phyloP scores from a whole-genome alignment of 2,797 vertebrate species.

The Hirundo rustica region DNA sequence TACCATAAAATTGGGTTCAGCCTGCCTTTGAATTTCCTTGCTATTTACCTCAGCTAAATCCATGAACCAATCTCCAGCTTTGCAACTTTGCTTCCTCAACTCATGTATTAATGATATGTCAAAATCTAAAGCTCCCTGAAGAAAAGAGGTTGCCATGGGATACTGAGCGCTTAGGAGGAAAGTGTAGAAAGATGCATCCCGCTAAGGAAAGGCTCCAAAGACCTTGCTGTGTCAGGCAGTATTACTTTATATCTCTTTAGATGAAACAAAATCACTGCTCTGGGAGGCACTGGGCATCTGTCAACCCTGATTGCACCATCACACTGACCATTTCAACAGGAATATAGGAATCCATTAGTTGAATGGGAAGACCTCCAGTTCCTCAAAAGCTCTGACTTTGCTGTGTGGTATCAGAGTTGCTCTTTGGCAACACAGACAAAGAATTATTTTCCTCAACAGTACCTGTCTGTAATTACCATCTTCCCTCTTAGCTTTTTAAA shows the following conservation, averaged over 20 bases:
- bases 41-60: constrained; percentile 63
- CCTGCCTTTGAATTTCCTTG: constrained; percentile 32
- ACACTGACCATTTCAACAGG: constrained; percentile 27
- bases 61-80: constrained; percentile 53
- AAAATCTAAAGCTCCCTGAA: constrained; percentile 66
- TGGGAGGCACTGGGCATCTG: constrained; percentile 38
- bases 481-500: neutral
- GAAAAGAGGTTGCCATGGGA: constrained; percentile 72
- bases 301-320: constrained; percentile 26
- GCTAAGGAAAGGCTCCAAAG: constrained; percentile 47
- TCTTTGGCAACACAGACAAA: neutral
- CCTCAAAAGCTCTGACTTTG: neutral
- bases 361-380: neutral
- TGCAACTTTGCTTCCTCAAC: constrained; percentile 54
- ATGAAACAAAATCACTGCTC: constrained; percentile 51
- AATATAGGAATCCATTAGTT: neutral
- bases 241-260: constrained; percentile 51
- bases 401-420: fast-evolving
- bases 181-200: constrained; percentile 18
- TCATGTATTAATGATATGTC: constrained; percentile 68
- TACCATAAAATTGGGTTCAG: constrained; percentile 58
- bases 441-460: neutral
- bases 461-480: neutral
- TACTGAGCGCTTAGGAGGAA: constrained; percentile 49
- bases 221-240: constrained; percentile 47